A percentile compares a stretch with the other conserved stretches of the same genome.
phyloP scores from a whole-genome alignment of 2,888 invertebrate genomes.

The Alviniconcha strummeri region DNA sequence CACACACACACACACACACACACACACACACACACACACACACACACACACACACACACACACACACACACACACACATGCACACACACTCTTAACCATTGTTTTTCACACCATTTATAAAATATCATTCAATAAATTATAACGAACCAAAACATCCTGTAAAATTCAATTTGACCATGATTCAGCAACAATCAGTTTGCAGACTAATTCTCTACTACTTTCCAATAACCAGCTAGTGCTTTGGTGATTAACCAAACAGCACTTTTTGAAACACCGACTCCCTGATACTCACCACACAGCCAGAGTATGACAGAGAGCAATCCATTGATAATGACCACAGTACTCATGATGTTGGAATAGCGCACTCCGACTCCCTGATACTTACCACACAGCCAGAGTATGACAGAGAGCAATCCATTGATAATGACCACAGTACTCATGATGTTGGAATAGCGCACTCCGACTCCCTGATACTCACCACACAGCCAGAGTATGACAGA shows the following conservation, averaged over 20 bases:
- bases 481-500: slow-evolving; percentile 61
- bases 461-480: slow-evolving; percentile 57
- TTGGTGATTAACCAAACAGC: no score
- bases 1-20: not conserved
- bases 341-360: no score
- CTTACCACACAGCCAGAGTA: slow-evolving; percentile 65
- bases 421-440: slow-evolving; percentile 51
- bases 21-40: not conserved
- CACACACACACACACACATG: not conserved
- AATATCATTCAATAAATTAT: not conserved
- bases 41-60: not conserved
- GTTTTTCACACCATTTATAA: not conserved
- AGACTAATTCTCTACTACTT: not conserved
- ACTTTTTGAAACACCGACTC: no score
- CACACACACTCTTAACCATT: not conserved
- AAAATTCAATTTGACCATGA: not conserved
- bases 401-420: slow-evolving; percentile 57
- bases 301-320: slow-evolving; percentile 57
- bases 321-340: no score
- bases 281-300: slow-evolving; percentile 59
- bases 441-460: slow-evolving; percentile 57
- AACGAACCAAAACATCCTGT: not conserved
- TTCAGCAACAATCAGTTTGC: not conserved
- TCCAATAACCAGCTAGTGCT: no score
- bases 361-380: no score